Percentiles rank a stretch among this genome's conserved stretches.
phyloP scores from a whole-genome alignment of 2,888 invertebrate species.

The Steinernema scapterisci region DNA sequence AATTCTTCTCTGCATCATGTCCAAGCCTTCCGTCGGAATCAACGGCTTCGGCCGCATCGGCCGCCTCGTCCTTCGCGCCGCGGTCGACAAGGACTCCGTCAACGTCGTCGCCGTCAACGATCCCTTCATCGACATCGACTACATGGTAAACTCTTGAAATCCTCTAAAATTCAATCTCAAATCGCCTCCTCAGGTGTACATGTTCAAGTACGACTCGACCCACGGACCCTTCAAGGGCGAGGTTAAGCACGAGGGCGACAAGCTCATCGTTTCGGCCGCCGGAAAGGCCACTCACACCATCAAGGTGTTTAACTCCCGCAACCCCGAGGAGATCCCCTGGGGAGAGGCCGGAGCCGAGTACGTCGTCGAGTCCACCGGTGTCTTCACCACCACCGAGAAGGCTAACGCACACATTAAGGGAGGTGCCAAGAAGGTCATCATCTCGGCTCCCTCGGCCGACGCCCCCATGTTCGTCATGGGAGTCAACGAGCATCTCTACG shows the following conservation, averaged over 20 bases:
- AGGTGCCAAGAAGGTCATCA: slow-evolving; percentile 76
- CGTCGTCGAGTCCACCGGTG: slow-evolving; percentile 95
- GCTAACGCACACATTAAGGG: slow-evolving; percentile 79
- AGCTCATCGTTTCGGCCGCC: slow-evolving; percentile 79
- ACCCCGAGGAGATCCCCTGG: slow-evolving; percentile 83
- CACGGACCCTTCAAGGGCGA: slow-evolving; percentile 93
- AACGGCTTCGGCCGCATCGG: slow-evolving; percentile 92
- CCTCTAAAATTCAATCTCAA: no score
- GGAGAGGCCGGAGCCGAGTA: slow-evolving; percentile 86
- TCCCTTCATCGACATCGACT: slow-evolving; percentile 92
- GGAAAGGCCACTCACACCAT: slow-evolving; percentile 76
- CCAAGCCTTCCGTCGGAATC: slow-evolving; percentile 86
- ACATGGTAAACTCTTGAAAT: slow-evolving; percentile 80
- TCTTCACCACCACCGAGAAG: slow-evolving; percentile 91
- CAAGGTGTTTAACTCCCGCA: slow-evolving; percentile 78
- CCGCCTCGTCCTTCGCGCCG: slow-evolving; percentile 85
- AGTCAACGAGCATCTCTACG: slow-evolving; percentile 88
- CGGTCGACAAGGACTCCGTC: slow-evolving; percentile 78
- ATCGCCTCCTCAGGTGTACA: slow-evolving; percentile 75
- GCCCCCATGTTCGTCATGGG: slow-evolving; percentile 99
- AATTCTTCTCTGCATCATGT: slow-evolving; percentile 45
- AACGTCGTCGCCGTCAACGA: slow-evolving; percentile 83
- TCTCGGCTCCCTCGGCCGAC: slow-evolving; percentile 95
- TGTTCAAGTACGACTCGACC: slow-evolving; percentile 97
- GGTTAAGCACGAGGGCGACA: slow-evolving; percentile 78